Evolutionary conservation across 2,797 vertebrate genomes (phyloP), one percentile per base, ranked within the genome.

Genomic region (Hypotaenidia okinawae): DNA sequence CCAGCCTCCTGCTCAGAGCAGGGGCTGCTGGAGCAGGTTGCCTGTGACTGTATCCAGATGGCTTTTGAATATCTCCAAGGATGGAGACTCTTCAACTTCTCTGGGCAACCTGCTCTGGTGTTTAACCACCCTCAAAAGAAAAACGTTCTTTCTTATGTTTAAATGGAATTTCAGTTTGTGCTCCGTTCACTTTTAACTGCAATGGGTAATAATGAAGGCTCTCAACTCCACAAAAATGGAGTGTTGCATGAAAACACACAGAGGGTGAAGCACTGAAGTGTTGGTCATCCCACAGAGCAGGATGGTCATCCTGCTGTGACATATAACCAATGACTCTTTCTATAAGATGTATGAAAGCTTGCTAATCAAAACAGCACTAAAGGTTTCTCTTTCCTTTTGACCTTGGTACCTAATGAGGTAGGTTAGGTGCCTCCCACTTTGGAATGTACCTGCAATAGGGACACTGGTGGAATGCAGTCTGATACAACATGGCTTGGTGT

Each of bases 31-130:
- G 62, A 93, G 74, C 37, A 78, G 27, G 62, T 17, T 83, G 64
- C 18, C 27, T 27, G 73, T 21, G 41, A 37, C 13, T 0, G 0
- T 23, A 47, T 30, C 27, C 47, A 47, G 18, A 35, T 0, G 4
- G 21, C 45, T 61, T 90, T 27, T 39, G 47, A 78, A 11, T 51
- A 66, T 62, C 35, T 75, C n/a, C 32, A 68, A 35, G 51, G 18
- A 24, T 7, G 51, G 37, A 81, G 15, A n/a, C 17, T 79, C 66
- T 47, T 45, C 43, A 45, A 45, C 8, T 18, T 45, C 43, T 45
- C 43, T 45, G 43, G 18, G 43, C 9, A 59, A 47, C 13, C 27
- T 62, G 24, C 33, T 86, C 28, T 27, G 37, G 6, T 43, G 21
- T 51, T 84, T 22, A 54, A 68, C 74, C 35, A 72, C 6, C 22